Evolutionary conservation across 2,888 invertebrate species (phyloP).

Genomic region (Esperia sulphurella): DNA sequence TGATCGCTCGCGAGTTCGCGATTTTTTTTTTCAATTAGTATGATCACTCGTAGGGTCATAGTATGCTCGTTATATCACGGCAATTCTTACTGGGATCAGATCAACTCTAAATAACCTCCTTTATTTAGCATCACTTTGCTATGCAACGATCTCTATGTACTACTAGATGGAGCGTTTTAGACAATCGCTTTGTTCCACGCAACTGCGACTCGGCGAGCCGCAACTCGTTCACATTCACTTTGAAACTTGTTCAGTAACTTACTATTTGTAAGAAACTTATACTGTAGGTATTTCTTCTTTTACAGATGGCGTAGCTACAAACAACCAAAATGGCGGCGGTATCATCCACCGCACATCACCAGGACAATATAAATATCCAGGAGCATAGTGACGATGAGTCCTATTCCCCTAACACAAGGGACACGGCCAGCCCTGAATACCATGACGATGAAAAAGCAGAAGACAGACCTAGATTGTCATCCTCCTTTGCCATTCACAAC

Average conservation of each 20-base stretch:
- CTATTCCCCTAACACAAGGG: conserved; percentile 64
- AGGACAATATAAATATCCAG: conserved; percentile 63
- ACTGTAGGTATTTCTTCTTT: too few relatives aligned
- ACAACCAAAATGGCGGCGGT: conserved; percentile 67
- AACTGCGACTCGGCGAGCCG: too few relatives aligned
- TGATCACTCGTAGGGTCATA: neutral
- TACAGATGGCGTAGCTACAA: conserved; percentile 63
- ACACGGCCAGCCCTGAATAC: conserved; percentile 62
- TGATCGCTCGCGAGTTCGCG: neutral
- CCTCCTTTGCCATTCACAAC: conserved; percentile 73
- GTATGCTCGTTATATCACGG: neutral
- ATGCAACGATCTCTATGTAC: too few relatives aligned
- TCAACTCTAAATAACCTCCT: too few relatives aligned
- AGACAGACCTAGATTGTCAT: conserved; percentile 50
- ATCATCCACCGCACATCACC: conserved; percentile 58
- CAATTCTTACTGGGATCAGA: too few relatives aligned
- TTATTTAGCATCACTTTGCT: too few relatives aligned
- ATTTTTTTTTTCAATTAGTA: neutral
- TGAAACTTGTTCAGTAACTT: too few relatives aligned
- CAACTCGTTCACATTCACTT: too few relatives aligned
- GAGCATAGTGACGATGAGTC: conserved; percentile 71
- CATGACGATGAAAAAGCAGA: conserved; percentile 60
- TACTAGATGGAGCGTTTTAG: too few relatives aligned
- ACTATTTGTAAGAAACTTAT: too few relatives aligned
- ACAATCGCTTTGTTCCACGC: too few relatives aligned